These are phyloP conservation scores for Simalia tracyae DNA, from an alignment of 2,797 vertebrate genomes.

Conservation along the genomic window DNA sequence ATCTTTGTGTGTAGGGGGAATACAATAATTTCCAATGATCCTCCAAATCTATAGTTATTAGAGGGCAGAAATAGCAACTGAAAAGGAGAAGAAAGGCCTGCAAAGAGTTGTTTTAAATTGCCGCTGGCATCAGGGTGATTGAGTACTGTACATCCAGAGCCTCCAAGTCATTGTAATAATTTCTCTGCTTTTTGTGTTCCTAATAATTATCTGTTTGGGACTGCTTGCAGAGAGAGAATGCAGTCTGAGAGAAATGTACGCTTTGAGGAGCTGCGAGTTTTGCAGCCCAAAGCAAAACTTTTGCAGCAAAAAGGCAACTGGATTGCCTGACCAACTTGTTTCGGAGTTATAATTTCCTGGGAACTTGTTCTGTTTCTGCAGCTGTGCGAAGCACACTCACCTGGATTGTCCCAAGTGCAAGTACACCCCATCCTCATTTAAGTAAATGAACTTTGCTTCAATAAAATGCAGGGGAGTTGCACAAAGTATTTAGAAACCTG, in stretches of 20 bases:
- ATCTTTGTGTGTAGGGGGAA: slow-evolving; percentile 66
- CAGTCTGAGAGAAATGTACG: neutral
- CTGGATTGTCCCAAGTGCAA: slow-evolving; percentile 1
- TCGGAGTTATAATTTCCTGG: neutral
- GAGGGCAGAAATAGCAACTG: slow-evolving; percentile 41
- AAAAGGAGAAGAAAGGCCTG: slow-evolving; percentile 10
- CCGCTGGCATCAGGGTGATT: slow-evolving; percentile 65
- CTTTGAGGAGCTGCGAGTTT: neutral
- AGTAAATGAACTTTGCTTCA: neutral
- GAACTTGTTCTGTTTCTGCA: slow-evolving; percentile 36
- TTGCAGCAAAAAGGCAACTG: neutral
- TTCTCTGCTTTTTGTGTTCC: slow-evolving; percentile 58
- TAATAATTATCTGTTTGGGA: slow-evolving; percentile 67
- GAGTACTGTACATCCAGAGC: slow-evolving; percentile 68
- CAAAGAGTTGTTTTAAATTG: slow-evolving; percentile 64
- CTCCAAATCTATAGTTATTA: slow-evolving; percentile 65
- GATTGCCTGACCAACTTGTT: slow-evolving; percentile 5
- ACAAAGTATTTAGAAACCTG: neutral
- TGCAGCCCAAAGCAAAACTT: neutral
- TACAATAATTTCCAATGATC: slow-evolving; percentile 53
- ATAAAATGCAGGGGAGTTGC: slow-evolving; percentile 29
- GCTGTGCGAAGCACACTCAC: slow-evolving; percentile 9
- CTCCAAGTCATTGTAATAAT: slow-evolving; percentile 71
- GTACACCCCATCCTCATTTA: neutral
- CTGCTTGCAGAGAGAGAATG: slow-evolving; percentile 39